A percentile compares a stretch with the other conserved stretches of the same genome.
Conservation (phyloP, 2,888 invertebrate genomes). For the Pristionchus japonicus region DNA sequence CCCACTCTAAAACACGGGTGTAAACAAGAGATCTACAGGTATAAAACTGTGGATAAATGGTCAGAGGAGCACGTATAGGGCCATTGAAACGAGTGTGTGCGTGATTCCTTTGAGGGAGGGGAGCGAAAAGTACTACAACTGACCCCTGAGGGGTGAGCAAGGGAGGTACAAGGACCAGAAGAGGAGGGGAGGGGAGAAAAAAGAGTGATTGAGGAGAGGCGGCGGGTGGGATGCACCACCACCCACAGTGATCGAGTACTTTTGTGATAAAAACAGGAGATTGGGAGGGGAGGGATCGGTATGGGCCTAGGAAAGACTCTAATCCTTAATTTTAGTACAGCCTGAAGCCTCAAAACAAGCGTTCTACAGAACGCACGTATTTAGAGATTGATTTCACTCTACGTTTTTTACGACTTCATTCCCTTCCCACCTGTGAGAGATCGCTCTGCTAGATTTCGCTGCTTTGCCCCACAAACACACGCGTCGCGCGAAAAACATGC, state of each 20-base stretch:
- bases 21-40: no score
- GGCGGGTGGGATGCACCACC: no score
- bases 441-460: neutral
- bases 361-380: no score
- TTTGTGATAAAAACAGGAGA: neutral
- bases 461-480: neutral
- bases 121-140: neutral
- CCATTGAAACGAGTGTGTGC: neutral
- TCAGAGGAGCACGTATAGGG: neutral
- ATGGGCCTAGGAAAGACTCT: neutral
- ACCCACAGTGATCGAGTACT: neutral
- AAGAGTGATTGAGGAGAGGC: no score
- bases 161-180: neutral
- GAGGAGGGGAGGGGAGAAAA: neutral
- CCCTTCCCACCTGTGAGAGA: no score
- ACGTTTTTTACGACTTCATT: no score
- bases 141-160: constrained; percentile 17
- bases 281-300: neutral
- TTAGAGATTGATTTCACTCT: no score
- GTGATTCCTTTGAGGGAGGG: constrained; percentile 16
- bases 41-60: neutral
- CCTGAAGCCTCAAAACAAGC: no score
- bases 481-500: neutral
- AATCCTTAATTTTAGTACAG: no score
- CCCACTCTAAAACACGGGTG: neutral